These are phyloP conservation scores for Himalopsyche japonica DNA, from an alignment of 2,888 invertebrate species.

Conservation along the genomic window DNA sequence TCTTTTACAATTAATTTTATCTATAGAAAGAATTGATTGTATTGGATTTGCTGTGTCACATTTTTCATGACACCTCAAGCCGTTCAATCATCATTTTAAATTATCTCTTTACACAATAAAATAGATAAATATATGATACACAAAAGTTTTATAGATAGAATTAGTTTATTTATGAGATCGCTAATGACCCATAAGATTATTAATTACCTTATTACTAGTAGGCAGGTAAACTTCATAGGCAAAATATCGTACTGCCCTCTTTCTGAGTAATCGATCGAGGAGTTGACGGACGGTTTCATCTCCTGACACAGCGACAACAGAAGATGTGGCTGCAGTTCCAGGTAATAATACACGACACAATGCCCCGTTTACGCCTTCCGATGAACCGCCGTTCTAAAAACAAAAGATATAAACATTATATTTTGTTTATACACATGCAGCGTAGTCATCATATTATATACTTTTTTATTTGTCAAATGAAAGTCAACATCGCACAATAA, in stretches of 20 bases:
- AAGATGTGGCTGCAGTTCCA: slow-evolving; percentile 91
- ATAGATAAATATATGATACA: too few relatives aligned
- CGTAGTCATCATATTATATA: background rate
- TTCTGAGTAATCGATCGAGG: slow-evolving; percentile 80
- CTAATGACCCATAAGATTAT: background rate
- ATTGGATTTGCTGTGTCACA: too few relatives aligned
- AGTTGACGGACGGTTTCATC: slow-evolving; percentile 80
- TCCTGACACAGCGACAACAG: slow-evolving; percentile 77
- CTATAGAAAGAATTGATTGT: too few relatives aligned
- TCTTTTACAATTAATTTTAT: too few relatives aligned
- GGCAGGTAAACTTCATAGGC: slow-evolving; percentile 81
- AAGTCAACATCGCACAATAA: too few relatives aligned
- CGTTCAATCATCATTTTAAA: too few relatives aligned
- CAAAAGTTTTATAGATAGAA: too few relatives aligned
- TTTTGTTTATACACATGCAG: background rate
- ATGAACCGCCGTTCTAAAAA: slow-evolving; percentile 43
- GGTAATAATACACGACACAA: slow-evolving; percentile 86
- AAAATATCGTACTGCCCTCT: slow-evolving; percentile 77
- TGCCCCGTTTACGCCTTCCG: slow-evolving; percentile 45
- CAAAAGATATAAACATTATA: background rate
- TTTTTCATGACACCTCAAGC: too few relatives aligned
- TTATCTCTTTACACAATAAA: too few relatives aligned
- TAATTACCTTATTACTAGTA: slow-evolving; percentile 49
- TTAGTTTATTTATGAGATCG: background rate
- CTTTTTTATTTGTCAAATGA: too few relatives aligned